phyloP scores from a whole-genome alignment of 2,797 vertebrate genomes.

The Florisuga fusca region DNA sequence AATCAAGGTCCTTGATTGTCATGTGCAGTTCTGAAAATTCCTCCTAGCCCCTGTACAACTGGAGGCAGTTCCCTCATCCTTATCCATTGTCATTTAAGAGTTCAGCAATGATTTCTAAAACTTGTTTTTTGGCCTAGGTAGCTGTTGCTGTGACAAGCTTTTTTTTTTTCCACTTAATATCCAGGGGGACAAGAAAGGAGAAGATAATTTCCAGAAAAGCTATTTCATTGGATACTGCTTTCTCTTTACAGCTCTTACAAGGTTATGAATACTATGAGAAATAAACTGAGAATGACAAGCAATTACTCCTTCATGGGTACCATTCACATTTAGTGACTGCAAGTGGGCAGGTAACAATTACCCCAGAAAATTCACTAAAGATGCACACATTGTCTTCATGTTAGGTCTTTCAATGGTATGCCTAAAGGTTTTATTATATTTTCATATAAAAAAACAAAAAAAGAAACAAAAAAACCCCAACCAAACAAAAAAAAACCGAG shows the following conservation, averaged over 20 bases:
- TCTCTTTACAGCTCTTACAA: neutral
- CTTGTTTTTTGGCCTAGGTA: neutral
- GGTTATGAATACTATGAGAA: slow-evolving; percentile 21
- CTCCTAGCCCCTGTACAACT: neutral
- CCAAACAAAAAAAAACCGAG: too few relatives aligned
- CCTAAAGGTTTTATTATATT: neutral
- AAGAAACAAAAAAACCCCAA: neutral
- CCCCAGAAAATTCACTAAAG: neutral
- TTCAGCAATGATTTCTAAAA: neutral
- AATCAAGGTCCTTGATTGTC: neutral
- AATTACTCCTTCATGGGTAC: neutral
- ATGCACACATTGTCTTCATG: neutral
- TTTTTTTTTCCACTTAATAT: neutral
- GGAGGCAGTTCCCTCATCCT: neutral
- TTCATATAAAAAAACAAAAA: neutral
- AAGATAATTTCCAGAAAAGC: neutral
- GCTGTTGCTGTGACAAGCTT: neutral
- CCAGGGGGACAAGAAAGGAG: neutral
- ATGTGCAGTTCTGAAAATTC: neutral
- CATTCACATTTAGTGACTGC: neutral
- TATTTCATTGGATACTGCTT: neutral
- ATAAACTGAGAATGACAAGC: slow-evolving; percentile 1
- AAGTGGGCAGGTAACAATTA: neutral
- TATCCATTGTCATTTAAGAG: neutral
- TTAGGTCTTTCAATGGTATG: neutral